These are phyloP conservation scores for Pteropus alecto DNA, from an alignment of 2,113 vertebrate species.

Conservation along the genomic window DNA sequence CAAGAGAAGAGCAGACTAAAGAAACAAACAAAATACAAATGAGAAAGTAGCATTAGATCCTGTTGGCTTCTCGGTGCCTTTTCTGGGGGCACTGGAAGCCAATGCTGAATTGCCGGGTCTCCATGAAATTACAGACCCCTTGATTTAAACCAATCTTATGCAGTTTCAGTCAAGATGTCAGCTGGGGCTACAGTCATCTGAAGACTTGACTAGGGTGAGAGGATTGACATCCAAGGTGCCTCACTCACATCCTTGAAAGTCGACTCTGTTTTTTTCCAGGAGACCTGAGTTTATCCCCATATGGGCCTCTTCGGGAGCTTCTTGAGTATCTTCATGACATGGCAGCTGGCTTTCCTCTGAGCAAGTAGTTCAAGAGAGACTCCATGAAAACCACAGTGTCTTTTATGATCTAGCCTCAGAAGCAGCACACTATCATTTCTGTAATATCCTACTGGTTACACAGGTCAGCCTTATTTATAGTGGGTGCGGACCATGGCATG, in stretches of 20 bases:
- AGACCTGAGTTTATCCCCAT: not conserved
- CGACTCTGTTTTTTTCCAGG: not conserved
- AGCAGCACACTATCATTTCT: not conserved
- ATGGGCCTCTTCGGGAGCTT: not conserved
- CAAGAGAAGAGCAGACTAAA: not conserved
- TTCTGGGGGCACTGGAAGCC: not conserved
- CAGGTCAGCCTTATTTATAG: not conserved
- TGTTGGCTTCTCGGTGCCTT: not conserved
- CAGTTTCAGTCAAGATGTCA: not conserved
- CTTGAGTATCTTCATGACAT: not conserved
- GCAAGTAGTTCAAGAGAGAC: not conserved
- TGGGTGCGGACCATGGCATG: not conserved
- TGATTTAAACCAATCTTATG: not conserved
- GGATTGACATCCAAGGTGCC: not conserved
- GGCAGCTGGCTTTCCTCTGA: not conserved
- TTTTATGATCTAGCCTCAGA: not conserved
- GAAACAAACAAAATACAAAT: not conserved
- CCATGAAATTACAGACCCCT: not conserved
- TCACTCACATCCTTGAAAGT: not conserved
- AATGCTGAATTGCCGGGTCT: not conserved
- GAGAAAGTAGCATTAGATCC: not conserved
- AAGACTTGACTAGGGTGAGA: not conserved
- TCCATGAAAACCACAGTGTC: not conserved
- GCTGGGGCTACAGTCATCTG: not conserved
- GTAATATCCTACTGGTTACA: not conserved